Percentiles rank a stretch among this genome's conserved stretches.
phyloP scores from a whole-genome alignment of 2,797 vertebrate species.

The Acrocephalus scirpaceus region DNA sequence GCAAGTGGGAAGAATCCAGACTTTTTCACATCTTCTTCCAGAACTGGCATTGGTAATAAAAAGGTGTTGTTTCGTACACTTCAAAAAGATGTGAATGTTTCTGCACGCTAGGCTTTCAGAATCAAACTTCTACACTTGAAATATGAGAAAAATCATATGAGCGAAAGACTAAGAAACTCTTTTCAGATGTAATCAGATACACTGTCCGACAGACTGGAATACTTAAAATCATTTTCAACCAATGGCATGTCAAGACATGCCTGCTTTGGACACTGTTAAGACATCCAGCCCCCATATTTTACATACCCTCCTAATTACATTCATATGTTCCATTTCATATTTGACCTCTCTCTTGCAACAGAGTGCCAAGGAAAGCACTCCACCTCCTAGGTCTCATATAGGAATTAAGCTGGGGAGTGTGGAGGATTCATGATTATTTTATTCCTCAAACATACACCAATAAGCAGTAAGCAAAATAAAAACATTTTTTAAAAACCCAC shows the following conservation, averaged over 20 bases:
- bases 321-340: constrained; percentile 60
- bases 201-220: constrained; percentile 52
- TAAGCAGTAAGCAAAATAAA: neutral
- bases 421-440: neutral
- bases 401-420: neutral
- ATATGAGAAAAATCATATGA: constrained; percentile 39
- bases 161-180: constrained; percentile 14
- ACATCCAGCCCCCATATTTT: constrained; percentile 64
- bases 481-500: neutral
- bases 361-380: constrained; percentile 2
- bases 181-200: constrained; percentile 65
- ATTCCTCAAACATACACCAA: neutral
- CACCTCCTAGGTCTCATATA: neutral
- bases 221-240: constrained; percentile 64
- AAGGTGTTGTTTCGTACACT: neutral
- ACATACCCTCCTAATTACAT: constrained; percentile 67
- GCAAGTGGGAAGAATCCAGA: neutral
- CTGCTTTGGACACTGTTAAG: constrained; percentile 63
- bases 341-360: constrained; percentile 55
- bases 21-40: constrained; percentile 24
- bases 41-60: neutral
- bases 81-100: constrained; percentile 14
- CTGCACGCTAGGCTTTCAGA: neutral
- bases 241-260: constrained; percentile 65
- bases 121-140: constrained; percentile 33